These are phyloP conservation scores for Sylvicapra grimmia DNA, from an alignment of 2,113 vertebrate species.

Conservation along the genomic window DNA sequence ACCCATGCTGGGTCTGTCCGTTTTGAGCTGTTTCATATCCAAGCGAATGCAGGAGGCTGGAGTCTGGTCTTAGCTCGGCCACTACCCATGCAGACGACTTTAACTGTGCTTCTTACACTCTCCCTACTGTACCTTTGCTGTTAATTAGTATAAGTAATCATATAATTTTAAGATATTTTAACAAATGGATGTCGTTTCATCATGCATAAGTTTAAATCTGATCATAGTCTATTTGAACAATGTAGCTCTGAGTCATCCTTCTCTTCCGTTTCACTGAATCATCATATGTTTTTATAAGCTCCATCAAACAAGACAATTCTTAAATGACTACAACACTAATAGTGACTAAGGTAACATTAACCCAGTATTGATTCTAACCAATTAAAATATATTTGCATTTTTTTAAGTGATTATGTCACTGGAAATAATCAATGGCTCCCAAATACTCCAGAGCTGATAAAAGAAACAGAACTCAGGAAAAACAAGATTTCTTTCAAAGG, in stretches of 20 bases:
- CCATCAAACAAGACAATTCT: background rate
- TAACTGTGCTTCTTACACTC: background rate
- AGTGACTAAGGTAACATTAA: background rate
- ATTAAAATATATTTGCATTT: background rate
- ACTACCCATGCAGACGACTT: rapidly evolving
- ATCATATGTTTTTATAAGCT: background rate
- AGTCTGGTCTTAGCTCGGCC: background rate
- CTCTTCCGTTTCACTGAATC: background rate
- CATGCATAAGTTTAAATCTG: background rate
- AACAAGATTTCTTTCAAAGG: background rate
- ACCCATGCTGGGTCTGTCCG: rapidly evolving
- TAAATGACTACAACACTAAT: background rate
- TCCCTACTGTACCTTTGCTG: background rate
- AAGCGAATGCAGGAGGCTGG: background rate
- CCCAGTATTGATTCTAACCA: background rate
- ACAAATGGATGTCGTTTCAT: background rate
- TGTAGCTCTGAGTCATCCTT: background rate
- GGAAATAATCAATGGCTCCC: background rate
- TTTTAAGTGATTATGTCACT: background rate
- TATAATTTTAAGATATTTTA: background rate
- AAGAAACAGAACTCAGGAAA: background rate
- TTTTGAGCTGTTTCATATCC: background rate
- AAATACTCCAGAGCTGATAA: background rate
- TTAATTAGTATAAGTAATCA: background rate
- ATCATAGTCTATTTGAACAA: background rate